Evolutionary conservation across 2,797 vertebrate genomes (phyloP).

Genomic region (Bradypodion ventrale): DNA sequence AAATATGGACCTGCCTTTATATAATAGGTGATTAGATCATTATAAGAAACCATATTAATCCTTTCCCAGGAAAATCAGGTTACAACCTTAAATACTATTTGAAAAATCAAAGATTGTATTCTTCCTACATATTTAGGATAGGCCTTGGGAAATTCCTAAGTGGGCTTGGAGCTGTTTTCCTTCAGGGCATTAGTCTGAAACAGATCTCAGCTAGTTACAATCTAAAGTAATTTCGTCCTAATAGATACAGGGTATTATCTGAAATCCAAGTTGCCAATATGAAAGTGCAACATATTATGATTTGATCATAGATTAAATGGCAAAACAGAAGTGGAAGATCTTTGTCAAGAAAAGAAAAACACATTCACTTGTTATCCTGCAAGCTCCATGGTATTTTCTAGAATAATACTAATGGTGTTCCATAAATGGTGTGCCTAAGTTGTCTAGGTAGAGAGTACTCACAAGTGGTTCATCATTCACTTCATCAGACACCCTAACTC

Average conservation of each 20-base stretch:
- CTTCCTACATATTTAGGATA: slow-evolving; percentile 10
- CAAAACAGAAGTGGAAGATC: neutral
- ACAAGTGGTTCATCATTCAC: neutral
- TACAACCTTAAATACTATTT: slow-evolving; percentile 16
- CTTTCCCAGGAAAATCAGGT: slow-evolving; percentile 36
- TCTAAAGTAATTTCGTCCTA: neutral
- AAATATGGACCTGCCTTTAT: neutral
- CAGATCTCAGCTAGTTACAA: neutral
- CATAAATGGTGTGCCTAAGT: neutral
- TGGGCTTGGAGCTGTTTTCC: neutral
- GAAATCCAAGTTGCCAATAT: slow-evolving; percentile 7
- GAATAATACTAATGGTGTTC: neutral
- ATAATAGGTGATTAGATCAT: slow-evolving; percentile 2
- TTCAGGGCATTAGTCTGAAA: neutral
- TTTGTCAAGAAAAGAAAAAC: neutral
- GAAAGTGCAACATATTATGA: neutral
- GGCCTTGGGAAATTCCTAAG: slow-evolving; percentile 15
- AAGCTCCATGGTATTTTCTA: neutral
- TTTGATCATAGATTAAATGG: slow-evolving; percentile 9
- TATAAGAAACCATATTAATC: slow-evolving; percentile 21
- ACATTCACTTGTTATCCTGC: neutral
- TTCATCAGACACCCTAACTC: no score
- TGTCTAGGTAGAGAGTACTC: no score
- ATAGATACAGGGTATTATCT: neutral
- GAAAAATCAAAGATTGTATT: neutral